Evolutionary conservation across 1,140 invertebrate species (phyloP).

Genomic region (Diachasma alloeum): DNA sequence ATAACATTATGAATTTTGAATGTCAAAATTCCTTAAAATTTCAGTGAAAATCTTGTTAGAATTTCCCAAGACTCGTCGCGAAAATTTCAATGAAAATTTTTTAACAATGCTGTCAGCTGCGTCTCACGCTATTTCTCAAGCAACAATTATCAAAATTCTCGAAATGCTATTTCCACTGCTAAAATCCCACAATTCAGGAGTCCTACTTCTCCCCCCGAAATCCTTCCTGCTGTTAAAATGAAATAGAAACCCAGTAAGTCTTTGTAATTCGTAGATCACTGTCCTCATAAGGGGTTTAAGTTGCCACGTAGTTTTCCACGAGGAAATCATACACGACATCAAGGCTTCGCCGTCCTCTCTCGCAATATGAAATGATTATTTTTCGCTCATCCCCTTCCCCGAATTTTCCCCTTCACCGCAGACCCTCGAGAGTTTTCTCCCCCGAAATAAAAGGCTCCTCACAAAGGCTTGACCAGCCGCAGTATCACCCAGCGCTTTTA

Average conservation of each 20-base stretch:
- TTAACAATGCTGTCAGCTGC: too few species aligned
- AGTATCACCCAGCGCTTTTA: not conserved
- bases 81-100: too few species aligned
- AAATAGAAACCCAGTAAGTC: not conserved
- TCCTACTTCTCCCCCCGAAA: too few species aligned
- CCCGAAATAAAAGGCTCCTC: not conserved
- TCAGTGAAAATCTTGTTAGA: too few species aligned
- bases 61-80: too few species aligned
- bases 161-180: too few species aligned
- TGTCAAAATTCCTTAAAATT: too few species aligned
- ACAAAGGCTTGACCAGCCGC: not conserved
- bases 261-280: not conserved
- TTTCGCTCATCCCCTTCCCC: not conserved
- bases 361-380: not conserved
- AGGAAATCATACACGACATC: not conserved
- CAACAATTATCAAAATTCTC: too few species aligned
- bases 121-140: too few species aligned
- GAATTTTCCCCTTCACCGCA: not conserved
- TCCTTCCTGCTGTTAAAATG: not conserved
- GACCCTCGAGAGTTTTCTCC: not conserved
- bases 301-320: not conserved
- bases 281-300: not conserved
- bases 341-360: not conserved
- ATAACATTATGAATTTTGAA: too few species aligned
- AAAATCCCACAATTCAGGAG: too few species aligned